Base-by-base conservation (phyloP, 1,140 invertebrate species). In the Nebria ingens region DNA sequence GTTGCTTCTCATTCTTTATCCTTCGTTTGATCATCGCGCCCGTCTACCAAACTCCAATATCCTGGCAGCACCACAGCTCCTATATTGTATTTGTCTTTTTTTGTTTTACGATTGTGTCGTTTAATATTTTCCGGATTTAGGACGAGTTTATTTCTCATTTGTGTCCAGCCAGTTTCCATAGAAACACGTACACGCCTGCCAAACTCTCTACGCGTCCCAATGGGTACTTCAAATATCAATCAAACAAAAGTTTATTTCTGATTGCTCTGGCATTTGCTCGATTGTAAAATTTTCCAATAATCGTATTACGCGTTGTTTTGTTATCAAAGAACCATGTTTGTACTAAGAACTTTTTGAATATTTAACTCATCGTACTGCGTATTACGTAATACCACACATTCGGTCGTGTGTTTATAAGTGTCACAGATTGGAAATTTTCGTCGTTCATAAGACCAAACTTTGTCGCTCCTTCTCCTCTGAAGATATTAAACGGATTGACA, bases 51-150 rank as follows among this genome's bases (percentile, higher is more conserved):
- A 45, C 40, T 45, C 15, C 15, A 4, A 29, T 6, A 29, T 29
- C 4, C 25, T 29, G 4, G 15, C 6, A 45, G 3, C 40, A 45
- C 4, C 40, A 45, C 40, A 11, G 9, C 9, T 17, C 40, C 17
- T 45, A 45, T 45, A 4, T 29, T 29, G 25, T 29, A 6, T 29
- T 29, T 6, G 25, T 29, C 13, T 29, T 17, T 9, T 17, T 45
- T 45, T 45, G 40, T 45, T 45, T 45, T 45, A 45, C 40, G 40
- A 45, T 3, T 45, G 40, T 45, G 40, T 45, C 40, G 40, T 45
- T 45, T 45, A 45, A 45, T 45, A 45, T 45, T 45, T 45, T 17
- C 40, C 9, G 40, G 40, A 4, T 13, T 13, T 13, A 6, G 25
- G 25, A 29, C 25, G 40, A 45, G 9, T 45, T 45, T 45, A 45